Conservation (phyloP, 2,797 vertebrate species). For the Ptychadena robeensis region DNA sequence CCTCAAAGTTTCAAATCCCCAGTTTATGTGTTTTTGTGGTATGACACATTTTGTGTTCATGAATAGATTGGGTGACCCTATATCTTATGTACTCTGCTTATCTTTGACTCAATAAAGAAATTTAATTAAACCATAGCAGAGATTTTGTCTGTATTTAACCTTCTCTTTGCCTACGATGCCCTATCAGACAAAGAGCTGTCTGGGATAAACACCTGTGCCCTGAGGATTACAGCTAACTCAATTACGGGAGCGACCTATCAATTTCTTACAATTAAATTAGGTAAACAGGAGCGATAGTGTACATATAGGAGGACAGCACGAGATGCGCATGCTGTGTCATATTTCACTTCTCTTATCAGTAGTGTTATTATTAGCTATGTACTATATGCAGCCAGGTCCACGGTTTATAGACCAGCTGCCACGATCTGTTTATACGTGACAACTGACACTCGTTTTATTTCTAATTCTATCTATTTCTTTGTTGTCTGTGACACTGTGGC, state of each 20-base stretch:
- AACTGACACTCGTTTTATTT: neutral
- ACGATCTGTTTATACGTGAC: neutral
- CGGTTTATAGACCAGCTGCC: constrained; percentile 32
- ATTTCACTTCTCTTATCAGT: constrained; percentile 52
- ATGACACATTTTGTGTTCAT: neutral
- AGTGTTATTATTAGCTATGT: constrained; percentile 26
- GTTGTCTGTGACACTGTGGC: no score
- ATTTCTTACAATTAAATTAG: constrained; percentile 56
- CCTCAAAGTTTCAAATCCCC: no score
- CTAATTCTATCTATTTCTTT: no score
- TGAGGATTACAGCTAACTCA: constrained; percentile 49
- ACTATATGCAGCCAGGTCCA: constrained; percentile 31
- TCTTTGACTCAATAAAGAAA: constrained; percentile 14
- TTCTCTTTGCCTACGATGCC: neutral
- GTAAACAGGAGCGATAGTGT: constrained; percentile 37
- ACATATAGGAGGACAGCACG: constrained; percentile 18
- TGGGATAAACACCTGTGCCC: constrained; percentile 51
- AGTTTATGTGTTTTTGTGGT: no score
- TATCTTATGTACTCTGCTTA: neutral
- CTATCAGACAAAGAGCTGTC: neutral
- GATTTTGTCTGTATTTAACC: constrained; percentile 25
- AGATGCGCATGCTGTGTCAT: constrained; percentile 15
- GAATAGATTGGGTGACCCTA: neutral
- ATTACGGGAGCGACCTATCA: constrained; percentile 55
- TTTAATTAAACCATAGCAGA: constrained; percentile 10